Evolutionary conservation across 2,797 vertebrate species (phyloP).

Genomic region (Enteromius viviparus): DNA sequence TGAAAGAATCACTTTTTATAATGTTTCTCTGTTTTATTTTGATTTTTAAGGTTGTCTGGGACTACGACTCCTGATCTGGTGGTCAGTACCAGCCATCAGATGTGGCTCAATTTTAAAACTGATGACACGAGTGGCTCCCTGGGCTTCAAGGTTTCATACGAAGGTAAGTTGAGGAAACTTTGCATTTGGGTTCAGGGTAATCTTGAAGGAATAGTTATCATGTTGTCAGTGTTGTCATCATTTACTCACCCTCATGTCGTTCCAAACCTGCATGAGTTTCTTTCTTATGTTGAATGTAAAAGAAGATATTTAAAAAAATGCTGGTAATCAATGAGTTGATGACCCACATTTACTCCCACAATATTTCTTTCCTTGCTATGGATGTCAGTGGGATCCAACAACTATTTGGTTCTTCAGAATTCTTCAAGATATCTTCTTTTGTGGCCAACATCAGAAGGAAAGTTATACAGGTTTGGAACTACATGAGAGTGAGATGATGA

Average conservation of each 20-base stretch:
- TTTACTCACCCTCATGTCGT: background rate
- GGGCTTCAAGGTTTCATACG: slow-evolving; percentile 95
- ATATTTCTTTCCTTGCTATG: background rate
- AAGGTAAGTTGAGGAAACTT: slow-evolving; percentile 80
- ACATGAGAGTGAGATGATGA: background rate
- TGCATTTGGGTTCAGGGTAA: background rate
- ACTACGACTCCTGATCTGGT: slow-evolving; percentile 94
- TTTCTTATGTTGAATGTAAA: background rate
- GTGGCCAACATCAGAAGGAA: background rate
- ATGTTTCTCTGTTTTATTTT: slow-evolving; percentile 15
- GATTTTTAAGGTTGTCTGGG: slow-evolving; percentile 86
- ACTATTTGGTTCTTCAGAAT: background rate
- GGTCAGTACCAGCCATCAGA: slow-evolving; percentile 96
- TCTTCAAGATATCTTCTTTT: background rate
- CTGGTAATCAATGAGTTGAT: background rate
- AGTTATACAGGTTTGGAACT: background rate
- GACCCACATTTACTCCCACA: background rate
- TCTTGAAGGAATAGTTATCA: background rate
- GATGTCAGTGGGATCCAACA: background rate
- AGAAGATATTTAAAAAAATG: background rate
- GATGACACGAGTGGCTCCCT: slow-evolving; percentile 93
- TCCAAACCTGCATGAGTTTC: background rate
- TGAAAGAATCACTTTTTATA: background rate
- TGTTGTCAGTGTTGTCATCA: background rate
- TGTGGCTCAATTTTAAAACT: slow-evolving; percentile 99